A percentile compares a stretch with the other conserved stretches of the same genome.
Evolutionary conservation across 1,140 invertebrate species (phyloP).

Genomic region (Aphaenogaster rudis): DNA sequence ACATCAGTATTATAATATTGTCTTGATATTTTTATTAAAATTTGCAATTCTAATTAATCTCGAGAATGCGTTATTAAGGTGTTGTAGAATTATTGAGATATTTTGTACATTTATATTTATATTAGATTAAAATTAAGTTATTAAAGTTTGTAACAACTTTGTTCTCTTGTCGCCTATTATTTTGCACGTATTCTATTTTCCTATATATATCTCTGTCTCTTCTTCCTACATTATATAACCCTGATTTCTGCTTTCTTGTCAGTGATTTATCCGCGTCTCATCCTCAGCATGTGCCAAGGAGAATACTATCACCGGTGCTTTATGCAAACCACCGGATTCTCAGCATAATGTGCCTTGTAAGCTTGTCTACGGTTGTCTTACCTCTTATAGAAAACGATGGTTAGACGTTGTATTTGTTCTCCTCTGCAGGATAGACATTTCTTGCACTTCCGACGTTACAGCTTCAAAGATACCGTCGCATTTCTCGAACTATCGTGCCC

Average conservation of each 20-base stretch:
- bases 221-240: slow-evolving; percentile 14
- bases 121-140: slow-evolving; percentile 19
- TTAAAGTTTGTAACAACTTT: background rate
- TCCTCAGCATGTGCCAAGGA: slow-evolving; percentile 52
- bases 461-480: slow-evolving; percentile 14
- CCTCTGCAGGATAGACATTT: slow-evolving; percentile 44
- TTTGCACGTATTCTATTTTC: background rate
- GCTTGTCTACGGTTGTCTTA: slow-evolving; percentile 76
- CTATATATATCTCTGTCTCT: background rate
- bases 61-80: background rate
- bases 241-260: slow-evolving; percentile 38
- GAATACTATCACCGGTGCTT: slow-evolving; percentile 66
- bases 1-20: background rate
- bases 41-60: background rate
- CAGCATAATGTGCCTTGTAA: slow-evolving; percentile 75
- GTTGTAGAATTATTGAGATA: background rate
- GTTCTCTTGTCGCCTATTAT: background rate
- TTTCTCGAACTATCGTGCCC: slow-evolving; percentile 32
- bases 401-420: slow-evolving; percentile 48
- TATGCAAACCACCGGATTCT: slow-evolving; percentile 75
- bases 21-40: background rate
- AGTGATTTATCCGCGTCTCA: slow-evolving; percentile 54
- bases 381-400: slow-evolving; percentile 70
- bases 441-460: slow-evolving; percentile 35
- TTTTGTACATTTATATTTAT: background rate